A percentile compares a stretch with the other conserved stretches of the same genome.
Evolutionary conservation across 2,797 vertebrate species (phyloP).

Genomic region (Microtus agrestis): DNA sequence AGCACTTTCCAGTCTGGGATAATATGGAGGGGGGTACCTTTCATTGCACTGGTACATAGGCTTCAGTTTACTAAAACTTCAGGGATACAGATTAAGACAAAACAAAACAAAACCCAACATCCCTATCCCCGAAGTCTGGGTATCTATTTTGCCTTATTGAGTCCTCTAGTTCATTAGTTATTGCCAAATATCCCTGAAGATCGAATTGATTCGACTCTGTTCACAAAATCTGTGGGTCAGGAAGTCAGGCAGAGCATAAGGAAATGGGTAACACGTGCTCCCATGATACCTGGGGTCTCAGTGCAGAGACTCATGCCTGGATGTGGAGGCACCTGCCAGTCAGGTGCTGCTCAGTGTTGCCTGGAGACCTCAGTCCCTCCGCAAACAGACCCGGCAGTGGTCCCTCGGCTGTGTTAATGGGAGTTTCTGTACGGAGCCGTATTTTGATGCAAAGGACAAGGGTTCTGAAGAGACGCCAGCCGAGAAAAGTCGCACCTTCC

Average conservation of each 20-base stretch:
- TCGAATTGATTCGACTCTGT: background rate
- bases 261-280: background rate
- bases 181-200: background rate
- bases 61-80: background rate
- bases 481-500: background rate
- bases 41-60: background rate
- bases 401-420: background rate
- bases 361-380: background rate
- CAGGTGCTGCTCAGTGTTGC: background rate
- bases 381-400: background rate
- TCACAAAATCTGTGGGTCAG: conserved; percentile 15
- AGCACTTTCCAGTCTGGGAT: background rate
- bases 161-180: background rate
- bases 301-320: background rate
- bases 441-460: background rate
- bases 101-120: background rate
- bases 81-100: background rate
- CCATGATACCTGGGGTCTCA: background rate
- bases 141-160: background rate
- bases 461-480: background rate
- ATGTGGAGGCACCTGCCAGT: background rate
- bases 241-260: background rate
- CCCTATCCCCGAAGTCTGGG: background rate
- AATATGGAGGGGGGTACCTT: background rate
- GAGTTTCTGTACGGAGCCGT: background rate